These are phyloP conservation scores for Gyps fulvus DNA, from an alignment of 2,113 vertebrate species.

Conservation along the genomic window DNA sequence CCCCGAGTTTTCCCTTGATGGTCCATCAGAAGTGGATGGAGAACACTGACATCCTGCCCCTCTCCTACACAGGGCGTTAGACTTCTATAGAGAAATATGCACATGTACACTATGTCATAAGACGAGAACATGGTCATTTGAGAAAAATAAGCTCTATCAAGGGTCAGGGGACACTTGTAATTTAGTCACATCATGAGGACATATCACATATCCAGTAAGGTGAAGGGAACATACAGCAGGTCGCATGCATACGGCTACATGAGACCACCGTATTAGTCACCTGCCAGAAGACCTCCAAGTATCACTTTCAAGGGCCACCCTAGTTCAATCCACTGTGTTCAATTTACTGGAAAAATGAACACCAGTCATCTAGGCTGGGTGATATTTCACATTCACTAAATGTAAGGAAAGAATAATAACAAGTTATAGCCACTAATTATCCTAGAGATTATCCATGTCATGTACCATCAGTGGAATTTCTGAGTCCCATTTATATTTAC, in stretches of 20 bases:
- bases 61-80: not conserved
- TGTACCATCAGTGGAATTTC: not conserved
- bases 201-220: not conserved
- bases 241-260: not conserved
- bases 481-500: not conserved
- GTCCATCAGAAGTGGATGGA: not conserved
- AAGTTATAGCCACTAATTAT: not conserved
- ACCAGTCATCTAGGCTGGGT: not conserved
- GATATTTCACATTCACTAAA: not conserved
- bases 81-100: not conserved
- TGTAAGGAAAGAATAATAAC: not conserved
- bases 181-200: not conserved
- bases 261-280: not conserved
- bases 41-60: not conserved
- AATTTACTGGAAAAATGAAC: not conserved
- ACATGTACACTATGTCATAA: not conserved
- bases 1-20: not conserved
- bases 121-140: not conserved
- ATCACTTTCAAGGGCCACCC: not conserved
- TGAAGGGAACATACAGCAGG: not conserved
- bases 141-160: not conserved
- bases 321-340: not conserved
- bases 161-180: not conserved
- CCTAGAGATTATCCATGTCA: not conserved
- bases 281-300: not conserved